Percentiles rank a stretch among this genome's conserved stretches.
phyloP scores from a whole-genome alignment of 2,797 vertebrate genomes.

The Pseudochirops cupreus region DNA sequence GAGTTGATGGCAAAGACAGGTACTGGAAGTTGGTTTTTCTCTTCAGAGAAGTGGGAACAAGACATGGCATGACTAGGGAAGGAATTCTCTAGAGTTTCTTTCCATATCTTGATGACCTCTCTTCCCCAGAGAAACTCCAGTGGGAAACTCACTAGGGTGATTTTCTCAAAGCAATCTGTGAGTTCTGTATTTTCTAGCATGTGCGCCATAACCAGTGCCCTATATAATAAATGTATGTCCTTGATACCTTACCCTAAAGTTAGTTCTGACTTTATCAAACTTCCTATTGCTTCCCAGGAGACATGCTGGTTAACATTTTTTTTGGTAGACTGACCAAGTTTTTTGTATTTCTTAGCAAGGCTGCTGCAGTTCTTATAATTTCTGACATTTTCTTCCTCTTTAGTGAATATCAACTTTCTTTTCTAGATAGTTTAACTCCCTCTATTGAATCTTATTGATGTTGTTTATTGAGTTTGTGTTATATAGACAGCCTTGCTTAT shows the following conservation, averaged over 20 bases:
- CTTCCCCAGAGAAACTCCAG: not conserved
- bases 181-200: not conserved
- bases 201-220: not conserved
- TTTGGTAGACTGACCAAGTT: not conserved
- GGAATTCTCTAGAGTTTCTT: not conserved
- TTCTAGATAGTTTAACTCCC: conserved; percentile 51
- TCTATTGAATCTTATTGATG: conserved; percentile 52
- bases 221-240: not conserved
- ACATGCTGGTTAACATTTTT: not conserved
- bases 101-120: not conserved
- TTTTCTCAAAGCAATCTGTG: not conserved
- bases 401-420: conserved; percentile 61
- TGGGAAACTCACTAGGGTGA: not conserved
- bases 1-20: not conserved
- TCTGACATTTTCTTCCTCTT: conserved; percentile 53
- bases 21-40: not conserved
- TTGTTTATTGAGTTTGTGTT: conserved; percentile 70
- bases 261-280: not conserved
- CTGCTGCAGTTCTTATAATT: not conserved
- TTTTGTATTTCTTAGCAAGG: not conserved
- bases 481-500: conserved; percentile 57
- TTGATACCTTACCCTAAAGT: not conserved
- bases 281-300: not conserved
- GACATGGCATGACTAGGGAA: not conserved
- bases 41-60: not conserved